These are phyloP conservation scores for Ditula angustiorana DNA, from an alignment of 2,888 invertebrate species.

Conservation along the genomic window DNA sequence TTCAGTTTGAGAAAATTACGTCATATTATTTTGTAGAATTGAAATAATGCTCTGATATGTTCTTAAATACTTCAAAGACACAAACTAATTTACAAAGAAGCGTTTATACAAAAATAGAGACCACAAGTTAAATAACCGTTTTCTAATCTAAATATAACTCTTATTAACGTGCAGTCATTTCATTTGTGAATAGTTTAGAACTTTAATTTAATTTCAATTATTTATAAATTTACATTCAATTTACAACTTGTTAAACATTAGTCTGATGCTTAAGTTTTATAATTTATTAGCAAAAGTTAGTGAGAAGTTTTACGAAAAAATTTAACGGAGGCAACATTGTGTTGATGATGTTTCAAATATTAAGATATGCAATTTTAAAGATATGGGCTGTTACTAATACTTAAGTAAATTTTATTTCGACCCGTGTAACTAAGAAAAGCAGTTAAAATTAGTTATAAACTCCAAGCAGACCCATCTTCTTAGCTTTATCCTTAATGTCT, in stretches of 20 bases:
- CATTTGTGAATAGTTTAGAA: not conserved
- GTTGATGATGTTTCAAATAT: not conserved
- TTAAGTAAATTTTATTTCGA: not conserved
- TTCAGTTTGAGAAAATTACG: not conserved
- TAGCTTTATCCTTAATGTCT: no score
- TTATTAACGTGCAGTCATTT: slow-evolving; percentile 15
- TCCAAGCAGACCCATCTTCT: no score
- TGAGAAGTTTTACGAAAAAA: not conserved
- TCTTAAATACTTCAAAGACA: slow-evolving; percentile 48
- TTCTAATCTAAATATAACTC: slow-evolving; percentile 20
- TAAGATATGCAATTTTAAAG: not conserved
- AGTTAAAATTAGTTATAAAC: not conserved
- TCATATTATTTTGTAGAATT: slow-evolving; percentile 9
- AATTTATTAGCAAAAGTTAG: slow-evolving; percentile 3
- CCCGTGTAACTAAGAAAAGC: not conserved
- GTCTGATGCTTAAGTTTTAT: not conserved
- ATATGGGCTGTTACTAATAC: not conserved
- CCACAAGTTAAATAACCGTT: slow-evolving; percentile 40
- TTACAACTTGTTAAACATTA: not conserved
- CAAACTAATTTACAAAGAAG: slow-evolving; percentile 63
- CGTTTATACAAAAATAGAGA: slow-evolving; percentile 62
- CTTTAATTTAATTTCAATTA: not conserved
- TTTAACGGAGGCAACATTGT: not conserved
- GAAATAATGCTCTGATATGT: slow-evolving; percentile 58
- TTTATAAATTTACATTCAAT: not conserved